Evolutionary conservation across 2,888 invertebrate species (phyloP).

Genomic region (Pimpla rufipes): DNA sequence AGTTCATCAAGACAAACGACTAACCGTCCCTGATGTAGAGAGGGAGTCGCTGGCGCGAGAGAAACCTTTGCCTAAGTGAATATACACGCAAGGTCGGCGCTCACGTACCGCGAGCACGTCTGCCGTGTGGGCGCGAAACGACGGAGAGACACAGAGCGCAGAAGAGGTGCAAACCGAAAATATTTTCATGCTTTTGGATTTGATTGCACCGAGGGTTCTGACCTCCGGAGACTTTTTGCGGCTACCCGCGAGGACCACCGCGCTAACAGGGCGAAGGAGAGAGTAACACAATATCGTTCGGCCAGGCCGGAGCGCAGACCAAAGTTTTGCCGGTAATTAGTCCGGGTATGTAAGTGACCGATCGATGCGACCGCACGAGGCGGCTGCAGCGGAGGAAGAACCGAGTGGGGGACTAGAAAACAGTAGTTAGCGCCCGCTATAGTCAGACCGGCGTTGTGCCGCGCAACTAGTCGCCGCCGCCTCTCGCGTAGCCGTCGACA

Average conservation of each 20-base stretch:
- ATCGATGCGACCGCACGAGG: conserved; percentile 9
- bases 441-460: conserved; percentile 6
- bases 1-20: background rate
- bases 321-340: conserved; percentile 36
- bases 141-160: background rate
- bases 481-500: background rate
- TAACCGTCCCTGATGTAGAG: background rate
- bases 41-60: background rate
- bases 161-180: background rate
- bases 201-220: background rate
- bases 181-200: background rate
- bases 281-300: conserved; percentile 28
- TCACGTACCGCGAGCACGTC: background rate
- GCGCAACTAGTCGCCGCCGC: background rate
- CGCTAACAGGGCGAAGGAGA: background rate
- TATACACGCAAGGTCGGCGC: conserved; percentile 12
- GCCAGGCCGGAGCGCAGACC: conserved; percentile 2
- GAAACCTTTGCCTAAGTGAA: conserved; percentile 2
- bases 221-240: background rate
- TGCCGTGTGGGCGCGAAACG: background rate
- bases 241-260: background rate
- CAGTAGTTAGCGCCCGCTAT: conserved; percentile 6
- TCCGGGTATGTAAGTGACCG: conserved; percentile 16
- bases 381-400: background rate
- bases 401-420: background rate